Evolutionary conservation across 2,113 vertebrate species (phyloP).

Genomic region (Tricholaema leucomelas): DNA sequence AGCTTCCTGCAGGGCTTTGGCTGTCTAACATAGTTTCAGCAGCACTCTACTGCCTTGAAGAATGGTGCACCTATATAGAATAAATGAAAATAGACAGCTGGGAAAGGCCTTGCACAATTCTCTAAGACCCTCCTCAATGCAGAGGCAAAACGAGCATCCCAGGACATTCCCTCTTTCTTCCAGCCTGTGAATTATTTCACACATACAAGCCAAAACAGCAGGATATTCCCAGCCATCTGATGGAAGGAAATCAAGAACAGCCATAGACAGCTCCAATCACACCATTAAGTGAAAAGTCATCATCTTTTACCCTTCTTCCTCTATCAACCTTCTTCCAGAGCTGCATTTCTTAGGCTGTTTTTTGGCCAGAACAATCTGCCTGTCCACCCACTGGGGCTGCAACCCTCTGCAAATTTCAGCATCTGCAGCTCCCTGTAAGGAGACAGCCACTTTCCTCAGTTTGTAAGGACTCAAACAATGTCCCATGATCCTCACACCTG

Average conservation of each 20-base stretch:
- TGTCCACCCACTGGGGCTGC: neutral
- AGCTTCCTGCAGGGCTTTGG: neutral
- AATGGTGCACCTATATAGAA: neutral
- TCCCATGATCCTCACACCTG: neutral
- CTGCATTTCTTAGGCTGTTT: neutral
- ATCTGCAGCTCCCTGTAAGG: neutral
- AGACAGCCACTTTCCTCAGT: neutral
- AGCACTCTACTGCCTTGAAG: neutral
- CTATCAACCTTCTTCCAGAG: neutral
- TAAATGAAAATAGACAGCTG: neutral
- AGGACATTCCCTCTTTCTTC: neutral
- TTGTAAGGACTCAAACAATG: neutral
- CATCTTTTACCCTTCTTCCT: neutral
- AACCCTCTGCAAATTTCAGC: neutral
- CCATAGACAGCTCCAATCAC: neutral
- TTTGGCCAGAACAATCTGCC: neutral
- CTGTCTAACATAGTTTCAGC: neutral
- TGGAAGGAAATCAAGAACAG: neutral
- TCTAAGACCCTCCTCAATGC: fast-evolving
- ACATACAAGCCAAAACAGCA: neutral
- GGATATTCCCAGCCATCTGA: neutral
- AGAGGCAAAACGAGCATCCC: neutral
- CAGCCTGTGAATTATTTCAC: neutral
- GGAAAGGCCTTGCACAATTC: neutral
- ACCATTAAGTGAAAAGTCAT: neutral